These are phyloP conservation scores for Jaculus jaculus DNA, from an alignment of 2,113 vertebrate species.

Conservation along the genomic window DNA sequence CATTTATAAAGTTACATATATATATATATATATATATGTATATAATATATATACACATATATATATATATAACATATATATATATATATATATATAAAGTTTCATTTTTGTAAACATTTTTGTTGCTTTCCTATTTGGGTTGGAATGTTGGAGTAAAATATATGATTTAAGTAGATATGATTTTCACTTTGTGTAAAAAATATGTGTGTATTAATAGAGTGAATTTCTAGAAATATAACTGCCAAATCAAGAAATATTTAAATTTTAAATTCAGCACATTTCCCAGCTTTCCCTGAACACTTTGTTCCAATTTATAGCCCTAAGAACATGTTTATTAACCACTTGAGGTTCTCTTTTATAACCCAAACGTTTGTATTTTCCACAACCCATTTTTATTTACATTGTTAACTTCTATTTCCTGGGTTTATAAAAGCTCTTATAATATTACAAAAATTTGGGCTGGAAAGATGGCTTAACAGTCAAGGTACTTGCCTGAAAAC, in stretches of 20 bases:
- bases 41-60: no score
- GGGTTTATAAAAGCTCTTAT: constrained; percentile 4
- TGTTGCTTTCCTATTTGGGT: background rate
- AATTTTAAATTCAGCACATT: background rate
- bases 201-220: background rate
- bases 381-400: background rate
- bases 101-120: background rate
- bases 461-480: no score
- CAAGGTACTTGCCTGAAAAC: no score
- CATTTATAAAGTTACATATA: background rate
- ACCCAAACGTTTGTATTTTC: background rate
- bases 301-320: background rate
- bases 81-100: background rate
- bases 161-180: background rate
- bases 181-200: background rate
- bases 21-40: background rate
- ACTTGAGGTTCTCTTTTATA: background rate
- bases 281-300: background rate
- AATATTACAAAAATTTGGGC: background rate
- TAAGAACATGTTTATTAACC: background rate
- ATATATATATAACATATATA: background rate
- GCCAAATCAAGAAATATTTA: background rate
- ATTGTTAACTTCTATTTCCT: background rate
- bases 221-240: background rate
- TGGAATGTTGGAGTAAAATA: background rate